Conservation (phyloP, 2,888 invertebrate genomes). For the Bombyx huttoni region DNA sequence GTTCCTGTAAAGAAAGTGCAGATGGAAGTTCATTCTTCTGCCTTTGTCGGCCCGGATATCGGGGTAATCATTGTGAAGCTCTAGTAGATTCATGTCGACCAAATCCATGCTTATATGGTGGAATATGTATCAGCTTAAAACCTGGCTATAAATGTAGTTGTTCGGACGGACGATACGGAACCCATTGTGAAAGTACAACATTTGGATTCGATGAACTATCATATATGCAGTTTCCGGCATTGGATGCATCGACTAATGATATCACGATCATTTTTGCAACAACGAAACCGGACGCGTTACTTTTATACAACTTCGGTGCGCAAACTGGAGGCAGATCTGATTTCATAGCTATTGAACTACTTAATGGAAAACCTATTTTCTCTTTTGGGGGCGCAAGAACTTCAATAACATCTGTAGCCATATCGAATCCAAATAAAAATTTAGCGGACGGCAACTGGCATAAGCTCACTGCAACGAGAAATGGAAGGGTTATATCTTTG, state of each 20-base stretch:
- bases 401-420: conserved; percentile 85
- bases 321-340: conserved; percentile 92
- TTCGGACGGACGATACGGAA: conserved; percentile 88
- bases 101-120: conserved; percentile 93
- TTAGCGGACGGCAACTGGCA: conserved; percentile 93
- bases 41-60: conserved; percentile 90
- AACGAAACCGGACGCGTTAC: conserved; percentile 85
- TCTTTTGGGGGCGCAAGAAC: conserved; percentile 92
- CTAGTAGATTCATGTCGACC: conserved; percentile 91
- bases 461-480: conserved; percentile 91
- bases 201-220: conserved; percentile 92
- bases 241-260: conserved; percentile 92
- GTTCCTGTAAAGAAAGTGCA: conserved; percentile 90
- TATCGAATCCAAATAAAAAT: conserved; percentile 74
- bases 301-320: conserved; percentile 93
- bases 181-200: conserved; percentile 91
- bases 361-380: conserved; percentile 87
- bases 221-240: conserved; percentile 88
- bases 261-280: conserved; percentile 93
- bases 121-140: conserved; percentile 89
- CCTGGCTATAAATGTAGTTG: conserved; percentile 91
- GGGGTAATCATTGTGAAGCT: conserved; percentile 92
- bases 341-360: conserved; percentile 92
- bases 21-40: conserved; percentile 93
- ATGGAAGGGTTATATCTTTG: conserved; percentile 88